A percentile compares a stretch with the other conserved stretches of the same genome.
Conservation (phyloP, 1,140 invertebrate genomes). For the Mya arenaria region DNA sequence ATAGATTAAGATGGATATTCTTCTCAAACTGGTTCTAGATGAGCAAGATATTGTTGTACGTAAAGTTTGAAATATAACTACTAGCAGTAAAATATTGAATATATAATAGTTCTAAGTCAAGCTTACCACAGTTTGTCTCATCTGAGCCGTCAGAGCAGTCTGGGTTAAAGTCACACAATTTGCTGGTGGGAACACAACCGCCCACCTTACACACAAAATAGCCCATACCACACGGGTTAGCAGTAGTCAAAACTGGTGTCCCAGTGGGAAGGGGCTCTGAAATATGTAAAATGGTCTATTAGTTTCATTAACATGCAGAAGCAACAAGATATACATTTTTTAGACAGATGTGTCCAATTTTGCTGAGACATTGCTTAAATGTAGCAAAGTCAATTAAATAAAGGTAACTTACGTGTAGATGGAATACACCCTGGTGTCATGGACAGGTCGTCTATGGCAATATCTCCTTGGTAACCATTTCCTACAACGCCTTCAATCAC, state of each 20-base stretch:
- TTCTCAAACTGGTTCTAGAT: too few relatives aligned
- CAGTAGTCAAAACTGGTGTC: slow-evolving; percentile 63
- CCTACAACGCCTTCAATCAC: slow-evolving; percentile 87
- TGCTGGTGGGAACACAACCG: slow-evolving; percentile 67
- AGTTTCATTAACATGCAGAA: not conserved
- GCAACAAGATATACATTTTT: not conserved
- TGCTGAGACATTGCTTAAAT: not conserved
- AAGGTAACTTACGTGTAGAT: slow-evolving; percentile 56
- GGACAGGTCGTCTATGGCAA: slow-evolving; percentile 78
- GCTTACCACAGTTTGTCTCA: slow-evolving; percentile 75
- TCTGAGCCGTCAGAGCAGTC: slow-evolving; percentile 80
- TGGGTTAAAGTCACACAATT: slow-evolving; percentile 87
- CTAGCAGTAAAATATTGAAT: too few relatives aligned
- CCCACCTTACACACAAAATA: slow-evolving; percentile 63
- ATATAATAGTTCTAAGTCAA: too few relatives aligned
- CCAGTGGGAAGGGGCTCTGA: slow-evolving; percentile 63
- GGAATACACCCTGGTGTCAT: slow-evolving; percentile 67
- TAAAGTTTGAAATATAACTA: too few relatives aligned
- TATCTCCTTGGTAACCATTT: slow-evolving; percentile 72
- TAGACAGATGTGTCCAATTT: not conserved
- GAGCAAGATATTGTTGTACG: too few relatives aligned
- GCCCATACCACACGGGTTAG: slow-evolving; percentile 65
- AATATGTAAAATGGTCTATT: too few relatives aligned
- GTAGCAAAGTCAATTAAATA: not conserved
- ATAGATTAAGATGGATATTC: not conserved